Percentiles rank a stretch among this genome's conserved stretches.
These are phyloP conservation scores for Apis dorsata DNA, from an alignment of 1,140 invertebrate genomes.

Conservation along the genomic window DNA sequence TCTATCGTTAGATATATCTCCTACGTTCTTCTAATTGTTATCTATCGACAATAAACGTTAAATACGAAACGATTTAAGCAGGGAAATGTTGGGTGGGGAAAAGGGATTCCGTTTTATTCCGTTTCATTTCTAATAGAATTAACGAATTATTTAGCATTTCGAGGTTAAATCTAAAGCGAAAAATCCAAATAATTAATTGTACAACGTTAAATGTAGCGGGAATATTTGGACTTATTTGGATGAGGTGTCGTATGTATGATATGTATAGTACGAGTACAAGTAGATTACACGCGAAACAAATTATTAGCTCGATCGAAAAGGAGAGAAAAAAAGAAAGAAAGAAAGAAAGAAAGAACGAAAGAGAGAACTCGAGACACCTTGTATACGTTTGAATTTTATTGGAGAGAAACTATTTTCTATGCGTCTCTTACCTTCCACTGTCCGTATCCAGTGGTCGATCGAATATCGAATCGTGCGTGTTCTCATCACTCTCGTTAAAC, in stretches of 20 bases:
- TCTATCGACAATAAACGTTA: constrained; percentile 53
- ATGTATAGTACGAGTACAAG: constrained; percentile 25
- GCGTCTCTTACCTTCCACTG: constrained; percentile 31
- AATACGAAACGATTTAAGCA: background rate
- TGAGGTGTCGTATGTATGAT: constrained; percentile 31
- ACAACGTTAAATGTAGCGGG: constrained; percentile 9
- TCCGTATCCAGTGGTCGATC: constrained; percentile 17
- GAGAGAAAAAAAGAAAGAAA: no score
- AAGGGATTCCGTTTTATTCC: constrained; percentile 5
- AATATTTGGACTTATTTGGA: constrained; percentile 5
- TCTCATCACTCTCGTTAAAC: constrained; percentile 25
- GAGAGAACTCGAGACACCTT: constrained; percentile 3
- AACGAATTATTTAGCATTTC: constrained; percentile 41
- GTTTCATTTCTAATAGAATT: background rate
- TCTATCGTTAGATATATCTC: background rate
- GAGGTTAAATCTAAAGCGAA: constrained; percentile 33
- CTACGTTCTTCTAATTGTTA: constrained; percentile 33
- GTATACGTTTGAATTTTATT: constrained; percentile 26
- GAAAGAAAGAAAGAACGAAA: no score
- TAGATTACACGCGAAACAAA: constrained; percentile 12
- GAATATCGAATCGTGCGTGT: constrained; percentile 43
- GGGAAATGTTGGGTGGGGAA: background rate
- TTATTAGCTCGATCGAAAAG: constrained; percentile 18
- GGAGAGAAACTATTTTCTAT: constrained; percentile 21
- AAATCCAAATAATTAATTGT: constrained; percentile 17